A percentile compares a stretch with the other conserved stretches of the same genome.
These are phyloP conservation scores for Colaptes auratus DNA, from an alignment of 2,113 vertebrate species.

Conservation along the genomic window DNA sequence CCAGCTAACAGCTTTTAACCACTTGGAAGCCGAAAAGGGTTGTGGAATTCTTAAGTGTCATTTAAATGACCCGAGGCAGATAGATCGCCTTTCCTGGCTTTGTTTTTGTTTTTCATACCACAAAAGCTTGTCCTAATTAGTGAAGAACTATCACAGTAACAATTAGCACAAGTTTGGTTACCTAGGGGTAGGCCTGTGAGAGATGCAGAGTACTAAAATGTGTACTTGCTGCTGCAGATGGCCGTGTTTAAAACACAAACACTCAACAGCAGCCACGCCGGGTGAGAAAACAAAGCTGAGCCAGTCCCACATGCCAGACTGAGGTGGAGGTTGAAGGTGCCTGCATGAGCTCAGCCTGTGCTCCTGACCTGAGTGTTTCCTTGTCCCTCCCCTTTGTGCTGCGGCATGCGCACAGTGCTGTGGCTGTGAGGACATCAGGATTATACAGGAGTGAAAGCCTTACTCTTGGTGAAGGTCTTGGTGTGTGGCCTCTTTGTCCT, in stretches of 20 bases:
- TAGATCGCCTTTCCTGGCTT: not conserved
- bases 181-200: not conserved
- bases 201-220: not conserved
- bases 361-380: not conserved
- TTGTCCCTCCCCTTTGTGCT: not conserved
- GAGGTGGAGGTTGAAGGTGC: not conserved
- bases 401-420: accelerated
- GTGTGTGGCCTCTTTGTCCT: not conserved
- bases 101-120: not conserved
- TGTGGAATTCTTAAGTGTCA: not conserved
- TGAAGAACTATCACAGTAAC: not conserved
- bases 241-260: not conserved
- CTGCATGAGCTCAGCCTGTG: not conserved
- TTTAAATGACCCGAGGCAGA: not conserved
- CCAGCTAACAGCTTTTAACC: not conserved
- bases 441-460: not conserved
- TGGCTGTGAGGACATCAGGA: not conserved
- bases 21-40: not conserved
- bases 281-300: not conserved
- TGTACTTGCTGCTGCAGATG: not conserved
- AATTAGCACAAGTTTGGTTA: not conserved
- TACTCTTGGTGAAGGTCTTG: not conserved
- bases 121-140: not conserved
- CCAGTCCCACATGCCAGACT: not conserved
- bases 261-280: not conserved